phyloP scores from a whole-genome alignment of 92 coral and sea anemone species.

The Epizoanthus rinbou region DNA sequence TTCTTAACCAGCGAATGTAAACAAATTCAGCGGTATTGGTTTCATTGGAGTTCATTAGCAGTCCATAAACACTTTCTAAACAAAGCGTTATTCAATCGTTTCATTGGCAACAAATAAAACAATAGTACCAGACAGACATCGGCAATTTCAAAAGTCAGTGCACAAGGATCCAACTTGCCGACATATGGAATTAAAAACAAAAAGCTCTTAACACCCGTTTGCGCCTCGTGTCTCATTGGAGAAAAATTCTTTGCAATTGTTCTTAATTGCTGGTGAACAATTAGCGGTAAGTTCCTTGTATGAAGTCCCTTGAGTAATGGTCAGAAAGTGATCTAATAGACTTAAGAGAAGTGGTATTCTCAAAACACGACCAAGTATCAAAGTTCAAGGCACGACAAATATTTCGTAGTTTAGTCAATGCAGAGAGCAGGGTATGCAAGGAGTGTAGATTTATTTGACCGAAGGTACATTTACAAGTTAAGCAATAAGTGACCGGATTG shows the following conservation, averaged over 20 bases:
- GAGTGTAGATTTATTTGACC: neutral
- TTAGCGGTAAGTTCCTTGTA: neutral
- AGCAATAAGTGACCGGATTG: too few species aligned
- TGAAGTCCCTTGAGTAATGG: constrained; percentile 9
- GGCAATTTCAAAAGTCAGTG: constrained; percentile 19
- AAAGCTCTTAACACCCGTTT: neutral
- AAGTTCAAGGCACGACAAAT: neutral
- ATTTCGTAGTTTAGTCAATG: neutral
- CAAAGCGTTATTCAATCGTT: neutral
- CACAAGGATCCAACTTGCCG: neutral
- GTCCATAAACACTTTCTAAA: constrained; percentile 15
- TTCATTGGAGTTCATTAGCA: constrained; percentile 24
- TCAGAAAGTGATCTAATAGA: neutral
- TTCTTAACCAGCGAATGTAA: constrained; percentile 20
- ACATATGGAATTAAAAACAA: neutral
- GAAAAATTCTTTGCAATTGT: constrained; percentile 7
- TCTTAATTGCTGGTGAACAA: neutral
- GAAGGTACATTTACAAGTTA: neutral
- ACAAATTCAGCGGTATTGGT: constrained; percentile 17
- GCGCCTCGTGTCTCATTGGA: neutral
- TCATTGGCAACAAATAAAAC: neutral
- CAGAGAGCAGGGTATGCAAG: neutral
- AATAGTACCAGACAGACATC: neutral
- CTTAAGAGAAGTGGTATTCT: neutral
- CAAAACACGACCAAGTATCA: neutral